Conservation (phyloP, 2,888 invertebrate genomes). For the Ferrisia virgata region DNA sequence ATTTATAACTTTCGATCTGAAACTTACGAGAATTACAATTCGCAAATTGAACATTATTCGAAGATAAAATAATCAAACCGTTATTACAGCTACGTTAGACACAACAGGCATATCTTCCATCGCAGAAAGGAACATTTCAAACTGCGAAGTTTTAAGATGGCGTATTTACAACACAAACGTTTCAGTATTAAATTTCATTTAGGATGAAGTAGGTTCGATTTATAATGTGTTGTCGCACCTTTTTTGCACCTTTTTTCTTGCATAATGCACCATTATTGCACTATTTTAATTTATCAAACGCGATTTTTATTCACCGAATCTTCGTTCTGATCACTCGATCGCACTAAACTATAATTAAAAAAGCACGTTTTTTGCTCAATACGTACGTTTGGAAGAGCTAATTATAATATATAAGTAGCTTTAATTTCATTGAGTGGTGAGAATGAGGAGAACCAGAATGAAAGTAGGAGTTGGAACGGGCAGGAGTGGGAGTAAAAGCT, state of each 20-base stretch:
- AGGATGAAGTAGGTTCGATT: constrained; percentile 12
- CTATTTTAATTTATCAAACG: neutral
- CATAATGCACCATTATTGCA: neutral
- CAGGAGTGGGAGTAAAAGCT: too few relatives aligned
- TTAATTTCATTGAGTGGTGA: too few relatives aligned
- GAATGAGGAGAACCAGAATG: too few relatives aligned
- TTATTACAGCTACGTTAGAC: neutral
- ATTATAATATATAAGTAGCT: too few relatives aligned
- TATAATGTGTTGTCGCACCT: neutral
- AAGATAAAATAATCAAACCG: neutral
- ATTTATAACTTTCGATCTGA: neutral
- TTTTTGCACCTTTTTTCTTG: neutral
- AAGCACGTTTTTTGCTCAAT: too few relatives aligned
- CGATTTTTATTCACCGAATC: neutral
- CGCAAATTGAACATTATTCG: neutral
- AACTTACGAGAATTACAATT: neutral
- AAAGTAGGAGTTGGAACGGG: too few relatives aligned
- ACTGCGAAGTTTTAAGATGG: neutral
- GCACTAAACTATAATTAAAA: too few relatives aligned
- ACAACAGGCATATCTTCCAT: neutral
- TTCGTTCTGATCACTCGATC: neutral
- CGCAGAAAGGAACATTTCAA: neutral
- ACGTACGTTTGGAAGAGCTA: too few relatives aligned
- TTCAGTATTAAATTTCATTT: constrained; percentile 20
- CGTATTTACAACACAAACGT: neutral